Conservation (phyloP, 1,140 invertebrate genomes). For the Caenorhabditis briggsae region DNA sequence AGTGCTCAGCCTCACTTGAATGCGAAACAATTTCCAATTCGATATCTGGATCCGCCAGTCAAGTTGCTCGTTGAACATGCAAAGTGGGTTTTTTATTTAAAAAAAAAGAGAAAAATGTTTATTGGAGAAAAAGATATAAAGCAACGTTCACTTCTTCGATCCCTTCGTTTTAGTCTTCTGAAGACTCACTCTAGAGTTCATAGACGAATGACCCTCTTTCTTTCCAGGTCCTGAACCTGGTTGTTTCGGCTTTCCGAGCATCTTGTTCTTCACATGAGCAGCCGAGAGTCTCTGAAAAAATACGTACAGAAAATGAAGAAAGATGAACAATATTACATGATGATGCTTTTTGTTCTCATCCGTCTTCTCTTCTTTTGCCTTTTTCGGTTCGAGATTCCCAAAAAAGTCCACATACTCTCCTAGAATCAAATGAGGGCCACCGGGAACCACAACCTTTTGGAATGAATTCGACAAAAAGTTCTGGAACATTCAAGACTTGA, state of each 20-base stretch:
- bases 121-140: no score
- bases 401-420: background rate
- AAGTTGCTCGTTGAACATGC: conserved; percentile 7
- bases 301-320: no score
- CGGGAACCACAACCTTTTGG: background rate
- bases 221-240: no score
- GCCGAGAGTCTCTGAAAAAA: no score
- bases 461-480: background rate
- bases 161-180: no score
- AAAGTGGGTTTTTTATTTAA: background rate
- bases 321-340: no score
- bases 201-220: no score
- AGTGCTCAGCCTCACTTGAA: background rate
- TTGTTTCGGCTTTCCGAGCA: no score
- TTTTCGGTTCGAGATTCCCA: background rate
- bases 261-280: no score
- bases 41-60: conserved; percentile 19
- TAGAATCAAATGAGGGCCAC: background rate
- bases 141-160: no score
- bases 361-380: conserved; percentile 9
- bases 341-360: conserved; percentile 5
- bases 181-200: no score
- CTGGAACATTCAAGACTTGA: background rate
- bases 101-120: background rate
- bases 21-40: conserved; percentile 11